phyloP scores from a whole-genome alignment of 2,888 invertebrate genomes.

The Plebejus anna region DNA sequence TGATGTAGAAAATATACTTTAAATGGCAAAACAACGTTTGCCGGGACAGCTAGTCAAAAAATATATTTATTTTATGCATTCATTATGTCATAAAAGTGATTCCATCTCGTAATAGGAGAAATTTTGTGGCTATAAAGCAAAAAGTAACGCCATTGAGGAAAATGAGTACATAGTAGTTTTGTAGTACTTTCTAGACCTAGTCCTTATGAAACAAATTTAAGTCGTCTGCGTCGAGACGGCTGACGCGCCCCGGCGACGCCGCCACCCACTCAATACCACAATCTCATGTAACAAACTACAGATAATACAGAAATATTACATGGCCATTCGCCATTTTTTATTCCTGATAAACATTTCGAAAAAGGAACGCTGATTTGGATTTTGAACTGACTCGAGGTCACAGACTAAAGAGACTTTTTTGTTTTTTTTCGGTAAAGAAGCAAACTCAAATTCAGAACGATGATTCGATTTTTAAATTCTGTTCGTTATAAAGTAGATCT shows the following conservation, averaged over 20 bases:
- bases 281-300: background rate
- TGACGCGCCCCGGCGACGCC: slow-evolving; percentile 19
- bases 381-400: background rate
- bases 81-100: background rate
- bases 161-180: background rate
- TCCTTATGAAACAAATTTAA: slow-evolving; percentile 4
- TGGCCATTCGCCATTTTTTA: slow-evolving; percentile 5
- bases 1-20: too few species aligned
- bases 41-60: background rate
- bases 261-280: slow-evolving; percentile 22
- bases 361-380: background rate
- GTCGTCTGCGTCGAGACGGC: slow-evolving; percentile 15
- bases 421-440: background rate
- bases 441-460: background rate
- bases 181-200: slow-evolving; percentile 9
- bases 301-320: slow-evolving; percentile 21
- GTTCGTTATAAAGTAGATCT: background rate
- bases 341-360: background rate
- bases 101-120: background rate
- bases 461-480: background rate
- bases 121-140: background rate
- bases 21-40: too few species aligned
- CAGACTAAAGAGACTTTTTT: background rate
- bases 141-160: background rate
- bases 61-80: background rate